phyloP scores from a whole-genome alignment of 2,797 vertebrate species.

The Hypotaenidia philippensis region DNA sequence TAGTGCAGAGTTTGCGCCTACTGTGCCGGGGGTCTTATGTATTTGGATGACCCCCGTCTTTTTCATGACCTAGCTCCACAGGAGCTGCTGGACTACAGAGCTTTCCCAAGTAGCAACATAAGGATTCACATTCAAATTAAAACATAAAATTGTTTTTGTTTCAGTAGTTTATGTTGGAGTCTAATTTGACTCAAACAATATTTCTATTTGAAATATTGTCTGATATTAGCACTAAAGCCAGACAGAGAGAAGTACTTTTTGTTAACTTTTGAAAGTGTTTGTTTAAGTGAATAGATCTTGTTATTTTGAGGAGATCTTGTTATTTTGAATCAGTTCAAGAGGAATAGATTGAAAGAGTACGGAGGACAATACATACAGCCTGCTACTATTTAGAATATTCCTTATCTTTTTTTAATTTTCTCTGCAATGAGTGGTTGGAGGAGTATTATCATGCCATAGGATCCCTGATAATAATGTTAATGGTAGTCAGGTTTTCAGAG shows the following conservation, averaged over 20 bases:
- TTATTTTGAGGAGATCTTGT: background rate
- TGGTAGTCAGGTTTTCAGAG: background rate
- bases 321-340: slow-evolving; percentile 19
- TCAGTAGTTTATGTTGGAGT: background rate
- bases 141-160: background rate
- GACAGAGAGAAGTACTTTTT: background rate
- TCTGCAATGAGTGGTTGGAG: background rate
- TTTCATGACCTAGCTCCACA: slow-evolving; percentile 1
- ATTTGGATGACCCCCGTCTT: background rate
- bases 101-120: background rate
- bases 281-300: background rate
- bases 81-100: slow-evolving; percentile 14
- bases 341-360: background rate
- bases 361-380: background rate
- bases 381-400: background rate
- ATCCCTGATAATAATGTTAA: background rate
- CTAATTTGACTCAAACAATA: background rate
- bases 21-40: slow-evolving; percentile 10
- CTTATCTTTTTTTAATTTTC: background rate
- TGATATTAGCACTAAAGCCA: background rate
- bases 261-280: background rate
- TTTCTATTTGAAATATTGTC: background rate
- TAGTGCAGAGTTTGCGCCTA: background rate
- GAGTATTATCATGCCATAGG: background rate
- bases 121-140: background rate